Conservation (phyloP, 2,888 invertebrate species). For the Apocheima hispidaria region DNA sequence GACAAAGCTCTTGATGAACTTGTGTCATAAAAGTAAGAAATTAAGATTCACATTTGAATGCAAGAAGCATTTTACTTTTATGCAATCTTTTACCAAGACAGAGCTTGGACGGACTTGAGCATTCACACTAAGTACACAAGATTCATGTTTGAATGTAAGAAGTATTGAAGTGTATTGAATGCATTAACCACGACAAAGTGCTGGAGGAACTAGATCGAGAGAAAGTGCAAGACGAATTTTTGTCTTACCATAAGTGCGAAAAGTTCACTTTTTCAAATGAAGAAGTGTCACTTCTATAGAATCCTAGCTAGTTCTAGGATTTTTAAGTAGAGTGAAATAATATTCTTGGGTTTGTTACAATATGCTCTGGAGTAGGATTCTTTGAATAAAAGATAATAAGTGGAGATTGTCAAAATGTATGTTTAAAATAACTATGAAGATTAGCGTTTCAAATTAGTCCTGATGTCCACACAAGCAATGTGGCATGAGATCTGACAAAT, state of each 20-base stretch:
- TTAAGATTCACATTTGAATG: conserved; percentile 11
- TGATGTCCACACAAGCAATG: no score
- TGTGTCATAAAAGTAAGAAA: conserved; percentile 86
- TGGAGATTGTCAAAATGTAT: conserved; percentile 10
- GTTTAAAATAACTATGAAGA: no score
- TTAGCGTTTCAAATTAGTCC: no score
- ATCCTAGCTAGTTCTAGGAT: neutral
- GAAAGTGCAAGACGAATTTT: neutral
- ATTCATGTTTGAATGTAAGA: neutral
- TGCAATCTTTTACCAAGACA: neutral
- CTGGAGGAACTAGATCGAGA: neutral
- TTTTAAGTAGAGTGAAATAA: neutral
- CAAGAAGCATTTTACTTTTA: neutral
- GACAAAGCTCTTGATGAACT: conserved; percentile 94
- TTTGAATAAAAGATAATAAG: conserved; percentile 15
- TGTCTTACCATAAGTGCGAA: neutral
- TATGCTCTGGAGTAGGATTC: neutral
- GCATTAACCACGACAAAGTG: no score
- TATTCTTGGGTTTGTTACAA: neutral
- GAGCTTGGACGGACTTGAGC: neutral
- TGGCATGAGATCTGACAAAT: no score
- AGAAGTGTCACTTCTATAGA: neutral
- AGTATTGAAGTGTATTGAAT: no score
- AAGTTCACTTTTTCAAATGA: neutral
- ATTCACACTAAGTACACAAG: neutral